A percentile compares a stretch with the other conserved stretches of the same genome.
Evolutionary conservation across 2,113 vertebrate species (phyloP).

Genomic region (Sitta europaea): DNA sequence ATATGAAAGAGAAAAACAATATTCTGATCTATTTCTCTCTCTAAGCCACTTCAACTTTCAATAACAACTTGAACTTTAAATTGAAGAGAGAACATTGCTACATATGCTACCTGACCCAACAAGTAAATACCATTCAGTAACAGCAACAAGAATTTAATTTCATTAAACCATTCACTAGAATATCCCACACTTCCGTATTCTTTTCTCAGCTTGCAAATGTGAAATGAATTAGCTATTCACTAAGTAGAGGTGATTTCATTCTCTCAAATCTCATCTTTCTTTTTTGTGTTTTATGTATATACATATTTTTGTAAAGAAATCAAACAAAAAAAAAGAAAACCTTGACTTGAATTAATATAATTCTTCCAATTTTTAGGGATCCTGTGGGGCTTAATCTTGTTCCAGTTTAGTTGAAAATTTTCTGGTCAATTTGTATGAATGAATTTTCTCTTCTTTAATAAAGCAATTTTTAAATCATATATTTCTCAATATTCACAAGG

Average conservation of each 20-base stretch:
- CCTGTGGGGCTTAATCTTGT: background rate
- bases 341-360: background rate
- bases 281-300: background rate
- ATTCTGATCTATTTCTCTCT: background rate
- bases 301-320: background rate
- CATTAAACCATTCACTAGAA: background rate
- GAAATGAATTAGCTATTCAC: background rate
- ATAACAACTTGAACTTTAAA: background rate
- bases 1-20: background rate
- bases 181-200: accelerated
- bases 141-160: background rate
- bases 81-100: background rate
- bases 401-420: background rate
- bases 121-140: background rate
- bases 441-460: background rate
- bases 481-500: background rate
- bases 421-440: background rate
- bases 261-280: background rate
- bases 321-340: background rate
- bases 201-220: background rate
- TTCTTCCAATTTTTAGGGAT: background rate
- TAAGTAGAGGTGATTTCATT: background rate
- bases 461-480: background rate
- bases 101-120: background rate
- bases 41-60: background rate